Base-by-base conservation (phyloP, 1,140 invertebrate genomes). In the Zaprionus africanus region DNA sequence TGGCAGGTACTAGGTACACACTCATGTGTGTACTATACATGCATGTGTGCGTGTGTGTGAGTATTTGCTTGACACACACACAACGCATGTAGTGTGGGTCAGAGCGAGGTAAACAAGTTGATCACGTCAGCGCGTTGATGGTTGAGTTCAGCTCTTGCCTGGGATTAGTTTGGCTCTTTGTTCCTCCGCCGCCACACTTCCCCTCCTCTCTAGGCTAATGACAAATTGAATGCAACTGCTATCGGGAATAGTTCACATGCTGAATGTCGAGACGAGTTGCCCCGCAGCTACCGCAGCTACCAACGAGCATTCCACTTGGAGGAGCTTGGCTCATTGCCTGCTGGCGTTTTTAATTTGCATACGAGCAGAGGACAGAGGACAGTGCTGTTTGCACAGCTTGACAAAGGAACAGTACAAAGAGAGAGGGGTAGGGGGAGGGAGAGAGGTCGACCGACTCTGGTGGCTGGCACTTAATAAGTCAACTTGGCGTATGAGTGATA, bases 391-490 rank as follows among this genome's bases (percentile, higher is more conserved):
- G 53, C 57, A 75, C 49, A 75, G 81, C 68, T 73, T 84, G 79
- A 71, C 76, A 87, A 70, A 79, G 83, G 68, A 76, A 53, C 3
- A 51, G 46, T 2, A 24, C 43, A 79, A 46, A 49, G 46, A 12
- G 19, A 4, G 19, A 22, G 19, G 1, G 11, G 19, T 0, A 17
- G 22, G 1, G 12, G 19, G 2, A 17, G 22, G 1, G 12, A 12
- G 2, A 17, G 43, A 17, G 43, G 43, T 19, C 17, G 46, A 46
- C 3, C 4, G 5, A 22, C 3, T 22, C 73, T 68, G 60, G 60
- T 62, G 64, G 63, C 51, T 64, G 79, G 64, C 76, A 87, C 83
- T 87, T 86, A 86, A 82, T 78, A 83, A 78, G 66, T 79, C 64
- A 79, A 79, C 72, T 64, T 74, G 66, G 61, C 77, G 60, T 80